Evolutionary conservation across 2,113 vertebrate species (phyloP).

Genomic region (Callithrix jacchus): DNA sequence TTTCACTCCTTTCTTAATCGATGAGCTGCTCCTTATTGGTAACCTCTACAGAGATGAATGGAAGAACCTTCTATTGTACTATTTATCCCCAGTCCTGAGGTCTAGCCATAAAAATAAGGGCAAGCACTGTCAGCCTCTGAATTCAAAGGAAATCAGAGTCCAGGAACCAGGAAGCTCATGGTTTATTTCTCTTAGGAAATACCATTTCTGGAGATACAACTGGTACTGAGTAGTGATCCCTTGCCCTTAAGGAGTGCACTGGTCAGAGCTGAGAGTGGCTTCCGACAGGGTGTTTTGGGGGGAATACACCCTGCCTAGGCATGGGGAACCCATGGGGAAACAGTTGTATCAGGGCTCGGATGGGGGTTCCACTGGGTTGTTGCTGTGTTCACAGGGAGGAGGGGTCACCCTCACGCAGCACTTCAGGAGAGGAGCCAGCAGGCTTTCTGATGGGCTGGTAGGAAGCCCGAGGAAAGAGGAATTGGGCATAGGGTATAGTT

Average conservation of each 20-base stretch:
- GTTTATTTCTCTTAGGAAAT: neutral
- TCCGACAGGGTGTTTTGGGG: neutral
- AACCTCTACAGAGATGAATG: neutral
- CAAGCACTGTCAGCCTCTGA: neutral
- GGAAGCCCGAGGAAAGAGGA: neutral
- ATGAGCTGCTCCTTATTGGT: neutral
- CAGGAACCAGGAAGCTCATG: neutral
- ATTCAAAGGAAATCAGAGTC: neutral
- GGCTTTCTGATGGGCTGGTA: neutral
- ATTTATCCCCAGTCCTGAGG: neutral
- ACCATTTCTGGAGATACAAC: neutral
- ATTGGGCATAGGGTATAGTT: neutral
- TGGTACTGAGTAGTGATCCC: neutral
- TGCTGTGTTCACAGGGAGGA: neutral
- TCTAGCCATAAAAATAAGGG: neutral
- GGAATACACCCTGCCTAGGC: neutral
- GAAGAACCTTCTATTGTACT: neutral
- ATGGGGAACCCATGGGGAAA: neutral
- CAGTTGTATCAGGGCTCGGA: neutral
- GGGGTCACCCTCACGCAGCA: fast-evolving
- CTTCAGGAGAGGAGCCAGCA: neutral
- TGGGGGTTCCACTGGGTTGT: neutral
- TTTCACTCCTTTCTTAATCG: neutral
- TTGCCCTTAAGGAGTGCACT: neutral
- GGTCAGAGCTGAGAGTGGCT: neutral